Percentiles rank a stretch among this genome's conserved stretches.
These are phyloP conservation scores for Lithophane semibrunnea DNA, from an alignment of 2,888 invertebrate genomes.

Conservation along the genomic window DNA sequence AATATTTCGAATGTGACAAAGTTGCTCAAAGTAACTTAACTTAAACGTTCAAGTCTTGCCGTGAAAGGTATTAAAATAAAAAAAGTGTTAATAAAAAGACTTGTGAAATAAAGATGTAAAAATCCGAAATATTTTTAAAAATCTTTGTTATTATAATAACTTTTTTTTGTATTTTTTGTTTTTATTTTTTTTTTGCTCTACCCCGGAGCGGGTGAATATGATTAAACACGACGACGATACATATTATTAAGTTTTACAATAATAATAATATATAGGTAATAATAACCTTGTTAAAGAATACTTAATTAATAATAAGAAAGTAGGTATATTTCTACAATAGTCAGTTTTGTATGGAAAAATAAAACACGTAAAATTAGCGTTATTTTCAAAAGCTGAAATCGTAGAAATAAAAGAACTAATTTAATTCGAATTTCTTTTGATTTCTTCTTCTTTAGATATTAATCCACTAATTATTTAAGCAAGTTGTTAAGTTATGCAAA, in stretches of 20 bases:
- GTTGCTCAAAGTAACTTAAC: conserved; percentile 5
- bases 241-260: conserved; percentile 69
- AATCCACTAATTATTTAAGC: conserved; percentile 35
- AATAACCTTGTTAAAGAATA: conserved; percentile 71
- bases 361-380: conserved; percentile 61
- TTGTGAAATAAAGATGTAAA: conserved; percentile 66
- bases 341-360: conserved; percentile 76
- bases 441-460: conserved; percentile 13
- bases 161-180: conserved; percentile 69
- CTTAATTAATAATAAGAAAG: conserved; percentile 59
- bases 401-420: conserved; percentile 74
- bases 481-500: conserved; percentile 26
- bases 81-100: conserved; percentile 37
- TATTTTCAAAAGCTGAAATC: conserved; percentile 80
- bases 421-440: conserved; percentile 68
- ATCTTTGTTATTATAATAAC: conserved; percentile 66
- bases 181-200: conserved; percentile 80
- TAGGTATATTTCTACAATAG: conserved; percentile 72
- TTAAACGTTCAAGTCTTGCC: conserved; percentile 45
- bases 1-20: conserved; percentile 60
- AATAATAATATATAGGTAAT: conserved; percentile 72
- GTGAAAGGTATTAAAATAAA: conserved; percentile 47
- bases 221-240: conserved; percentile 87
- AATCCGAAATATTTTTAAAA: conserved; percentile 80
- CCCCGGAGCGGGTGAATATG: conserved; percentile 84